Evolutionary conservation across 2,797 vertebrate species (phyloP).

Genomic region (Peromyscus attwateri): DNA sequence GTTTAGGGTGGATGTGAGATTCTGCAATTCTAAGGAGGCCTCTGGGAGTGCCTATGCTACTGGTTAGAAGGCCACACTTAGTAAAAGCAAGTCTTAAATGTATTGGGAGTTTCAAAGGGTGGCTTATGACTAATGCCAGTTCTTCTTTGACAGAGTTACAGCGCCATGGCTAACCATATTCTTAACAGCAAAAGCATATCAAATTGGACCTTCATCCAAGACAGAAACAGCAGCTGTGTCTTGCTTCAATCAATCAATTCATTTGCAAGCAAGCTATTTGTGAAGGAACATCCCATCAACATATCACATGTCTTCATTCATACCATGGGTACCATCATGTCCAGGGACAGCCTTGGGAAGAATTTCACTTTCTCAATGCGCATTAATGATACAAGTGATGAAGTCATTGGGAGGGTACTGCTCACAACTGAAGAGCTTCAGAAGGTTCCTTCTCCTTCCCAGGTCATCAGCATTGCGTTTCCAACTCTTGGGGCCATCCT

Average conservation of each 20-base stretch:
- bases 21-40: background rate
- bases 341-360: slow-evolving; percentile 67
- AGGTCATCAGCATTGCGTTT: slow-evolving; percentile 82
- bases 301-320: slow-evolving; percentile 85
- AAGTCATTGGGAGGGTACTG: slow-evolving; percentile 66
- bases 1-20: background rate
- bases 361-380: slow-evolving; percentile 85
- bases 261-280: slow-evolving; percentile 85
- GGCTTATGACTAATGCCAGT: background rate
- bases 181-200: slow-evolving; percentile 85
- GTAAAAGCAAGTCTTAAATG: background rate
- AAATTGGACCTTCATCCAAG: slow-evolving; percentile 87
- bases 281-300: slow-evolving; percentile 71
- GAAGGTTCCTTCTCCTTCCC: slow-evolving; percentile 69
- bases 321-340: slow-evolving; percentile 80
- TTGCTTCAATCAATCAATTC: slow-evolving; percentile 86
- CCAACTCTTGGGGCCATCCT: slow-evolving; percentile 85
- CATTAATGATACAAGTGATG: slow-evolving; percentile 64
- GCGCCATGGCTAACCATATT: slow-evolving; percentile 87
- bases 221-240: slow-evolving; percentile 80
- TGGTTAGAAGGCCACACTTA: background rate
- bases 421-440: slow-evolving; percentile 81
- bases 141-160: slow-evolving; percentile 84
- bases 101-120: background rate
- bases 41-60: background rate